Evolutionary conservation across 1,140 invertebrate species (phyloP), one percentile per base, ranked within the genome.

Genomic region (Papilio helenus): DNA sequence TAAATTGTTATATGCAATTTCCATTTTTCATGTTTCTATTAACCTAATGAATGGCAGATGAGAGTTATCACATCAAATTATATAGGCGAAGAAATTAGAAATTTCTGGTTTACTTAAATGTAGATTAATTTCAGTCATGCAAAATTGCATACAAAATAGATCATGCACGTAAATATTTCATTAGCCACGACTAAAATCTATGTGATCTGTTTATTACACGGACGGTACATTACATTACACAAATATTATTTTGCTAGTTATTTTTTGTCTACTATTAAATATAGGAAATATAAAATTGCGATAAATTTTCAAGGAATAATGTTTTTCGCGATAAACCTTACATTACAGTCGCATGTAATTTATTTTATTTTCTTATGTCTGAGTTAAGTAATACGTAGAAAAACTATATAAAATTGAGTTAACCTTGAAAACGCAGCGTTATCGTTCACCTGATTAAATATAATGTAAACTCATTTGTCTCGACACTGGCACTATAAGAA

Each of bases 381-480:
- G 23, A 68, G 26, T 68, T 68, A 68, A 34, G 61, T 65, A 68
- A 68, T 61, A 61, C 10, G 55, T 44, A 76, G 20, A 58, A 77
- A 77, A 44, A 77, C 34, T 39, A 39, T 44, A 61, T 61, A 58
- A 77, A 77, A 77, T 65, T 44, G 34, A 72, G 74, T 82, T 71
- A 82, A 81, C 84, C 82, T 85, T 86, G 81, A 79, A 82, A 84
- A 84, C 79, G 51, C 34, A 55, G 42, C 80, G 73, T 86, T 86
- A 87, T 85, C 86, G 80, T 82, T 79, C 89, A 91, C 84, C 86
- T 91, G 89, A 86, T 83, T 80, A 90, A 91, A 91, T 86, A 88
- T 84, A 87, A 83, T 82, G 85, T 84, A 87, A 87, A 88, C 84
- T 86, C 87, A 89, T 85, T 83, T 83, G 83, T 83, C 81, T 83